Percentiles rank a stretch among this genome's conserved stretches.
Conservation (phyloP, 2,888 invertebrate genomes). For the Isotomurus palustris region DNA sequence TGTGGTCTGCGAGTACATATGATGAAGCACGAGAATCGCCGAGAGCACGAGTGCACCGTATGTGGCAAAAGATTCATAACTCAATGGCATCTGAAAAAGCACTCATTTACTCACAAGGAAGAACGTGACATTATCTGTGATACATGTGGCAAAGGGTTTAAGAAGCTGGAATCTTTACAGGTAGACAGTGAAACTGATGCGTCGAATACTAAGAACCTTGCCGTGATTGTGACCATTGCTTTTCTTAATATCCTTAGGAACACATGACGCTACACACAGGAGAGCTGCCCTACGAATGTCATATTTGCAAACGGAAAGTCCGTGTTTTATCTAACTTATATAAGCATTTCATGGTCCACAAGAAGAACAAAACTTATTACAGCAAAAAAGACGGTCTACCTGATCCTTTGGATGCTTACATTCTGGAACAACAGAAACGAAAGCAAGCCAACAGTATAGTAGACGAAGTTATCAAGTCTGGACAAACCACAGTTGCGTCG, state of each 20-base stretch:
- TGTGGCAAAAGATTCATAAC: constrained; percentile 19
- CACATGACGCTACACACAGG: constrained; percentile 11
- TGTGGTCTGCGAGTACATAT: constrained; percentile 19
- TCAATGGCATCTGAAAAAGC: constrained; percentile 20
- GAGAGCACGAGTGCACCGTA: constrained; percentile 9
- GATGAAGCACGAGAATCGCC: constrained; percentile 17
- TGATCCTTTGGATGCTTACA: constrained; percentile 9
- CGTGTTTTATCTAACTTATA: constrained; percentile 19
- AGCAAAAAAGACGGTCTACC: constrained; percentile 19
- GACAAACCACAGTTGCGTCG: too few relatives aligned
- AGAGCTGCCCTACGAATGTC: constrained; percentile 19
- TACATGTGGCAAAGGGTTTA: constrained; percentile 15
- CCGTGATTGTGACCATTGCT: background rate
- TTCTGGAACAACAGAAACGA: constrained; percentile 9
- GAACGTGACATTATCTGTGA: constrained; percentile 12
- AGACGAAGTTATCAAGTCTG: too few relatives aligned
- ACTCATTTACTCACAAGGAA: constrained; percentile 16
- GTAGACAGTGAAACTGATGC: too few relatives aligned
- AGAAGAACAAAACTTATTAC: constrained; percentile 23
- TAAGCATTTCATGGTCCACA: constrained; percentile 23
- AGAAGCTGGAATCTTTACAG: constrained; percentile 15
- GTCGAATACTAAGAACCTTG: background rate
- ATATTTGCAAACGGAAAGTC: constrained; percentile 16
- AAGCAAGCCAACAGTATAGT: constrained; percentile 8
- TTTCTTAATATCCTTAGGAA: background rate